These are phyloP conservation scores for Lepidurus arcticus DNA, from an alignment of 1,140 invertebrate genomes.

Conservation along the genomic window DNA sequence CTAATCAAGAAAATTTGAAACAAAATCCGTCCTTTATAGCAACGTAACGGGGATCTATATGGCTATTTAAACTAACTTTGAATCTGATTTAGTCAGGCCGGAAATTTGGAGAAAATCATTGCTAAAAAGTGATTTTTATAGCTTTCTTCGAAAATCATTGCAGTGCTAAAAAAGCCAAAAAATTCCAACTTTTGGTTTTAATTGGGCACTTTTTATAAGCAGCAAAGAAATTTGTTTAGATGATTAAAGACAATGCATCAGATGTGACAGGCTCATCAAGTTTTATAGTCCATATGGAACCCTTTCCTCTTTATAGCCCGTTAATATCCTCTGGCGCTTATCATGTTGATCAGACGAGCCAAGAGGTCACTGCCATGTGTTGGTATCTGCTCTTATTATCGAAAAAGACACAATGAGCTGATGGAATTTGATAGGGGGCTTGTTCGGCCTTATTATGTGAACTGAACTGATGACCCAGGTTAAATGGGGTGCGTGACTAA, in stretches of 20 bases:
- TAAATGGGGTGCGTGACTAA: conserved; percentile 15
- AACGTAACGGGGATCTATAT: too few species aligned
- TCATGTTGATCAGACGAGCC: background rate
- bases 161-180: background rate
- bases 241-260: conserved; percentile 20
- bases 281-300: conserved; percentile 9
- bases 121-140: too few species aligned
- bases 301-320: background rate
- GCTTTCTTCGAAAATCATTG: too few species aligned
- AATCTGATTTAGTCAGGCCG: too few species aligned
- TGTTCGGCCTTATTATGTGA: background rate
- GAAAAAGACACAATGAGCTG: background rate
- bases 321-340: background rate
- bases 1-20: too few species aligned
- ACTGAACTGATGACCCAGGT: conserved; percentile 1
- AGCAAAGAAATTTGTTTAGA: background rate
- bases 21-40: too few species aligned
- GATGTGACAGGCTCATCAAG: conserved; percentile 21
- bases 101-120: too few species aligned
- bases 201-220: background rate
- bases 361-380: conserved; percentile 18
- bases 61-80: too few species aligned
- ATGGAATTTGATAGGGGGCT: background rate
- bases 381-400: conserved; percentile 1
- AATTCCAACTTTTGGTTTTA: background rate